Evolutionary conservation across 1,140 invertebrate genomes (phyloP).

Genomic region (Stenopsyche tienmushanensis): DNA sequence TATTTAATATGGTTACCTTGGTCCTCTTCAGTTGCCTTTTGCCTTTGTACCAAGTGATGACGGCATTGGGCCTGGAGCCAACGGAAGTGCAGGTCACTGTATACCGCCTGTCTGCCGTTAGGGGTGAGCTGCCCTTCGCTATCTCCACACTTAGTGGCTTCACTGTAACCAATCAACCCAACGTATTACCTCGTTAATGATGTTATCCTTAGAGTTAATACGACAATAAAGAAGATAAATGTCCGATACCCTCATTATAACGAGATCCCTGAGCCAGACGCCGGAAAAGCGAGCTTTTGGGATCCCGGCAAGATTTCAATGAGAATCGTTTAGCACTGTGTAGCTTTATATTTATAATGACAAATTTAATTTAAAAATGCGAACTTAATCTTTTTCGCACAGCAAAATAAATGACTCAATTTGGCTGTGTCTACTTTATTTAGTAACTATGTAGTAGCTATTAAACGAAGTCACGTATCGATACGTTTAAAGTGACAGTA

Average conservation of each 20-base stretch:
- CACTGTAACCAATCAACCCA: slow-evolving; percentile 58
- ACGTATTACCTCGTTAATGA: not conserved
- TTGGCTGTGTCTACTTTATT: no score
- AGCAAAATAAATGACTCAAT: no score
- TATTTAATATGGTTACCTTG: slow-evolving; percentile 57
- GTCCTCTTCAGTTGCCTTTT: slow-evolving; percentile 74
- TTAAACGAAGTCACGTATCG: no score
- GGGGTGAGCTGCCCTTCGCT: slow-evolving; percentile 59
- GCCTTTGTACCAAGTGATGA: slow-evolving; percentile 86
- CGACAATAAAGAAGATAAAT: not conserved
- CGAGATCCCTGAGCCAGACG: not conserved
- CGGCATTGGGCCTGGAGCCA: slow-evolving; percentile 80
- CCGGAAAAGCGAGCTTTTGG: not conserved
- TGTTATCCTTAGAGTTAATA: not conserved
- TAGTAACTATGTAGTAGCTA: no score
- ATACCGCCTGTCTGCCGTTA: slow-evolving; percentile 75
- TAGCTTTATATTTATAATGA: no score
- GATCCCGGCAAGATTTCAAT: no score
- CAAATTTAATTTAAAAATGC: no score
- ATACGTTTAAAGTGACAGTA: no score
- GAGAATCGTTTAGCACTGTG: no score
- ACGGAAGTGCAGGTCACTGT: slow-evolving; percentile 78
- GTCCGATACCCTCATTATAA: not conserved
- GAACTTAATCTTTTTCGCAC: no score
- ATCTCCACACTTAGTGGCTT: slow-evolving; percentile 78